Evolutionary conservation across 2,888 invertebrate species (phyloP).

Genomic region (Antitype chi): DNA sequence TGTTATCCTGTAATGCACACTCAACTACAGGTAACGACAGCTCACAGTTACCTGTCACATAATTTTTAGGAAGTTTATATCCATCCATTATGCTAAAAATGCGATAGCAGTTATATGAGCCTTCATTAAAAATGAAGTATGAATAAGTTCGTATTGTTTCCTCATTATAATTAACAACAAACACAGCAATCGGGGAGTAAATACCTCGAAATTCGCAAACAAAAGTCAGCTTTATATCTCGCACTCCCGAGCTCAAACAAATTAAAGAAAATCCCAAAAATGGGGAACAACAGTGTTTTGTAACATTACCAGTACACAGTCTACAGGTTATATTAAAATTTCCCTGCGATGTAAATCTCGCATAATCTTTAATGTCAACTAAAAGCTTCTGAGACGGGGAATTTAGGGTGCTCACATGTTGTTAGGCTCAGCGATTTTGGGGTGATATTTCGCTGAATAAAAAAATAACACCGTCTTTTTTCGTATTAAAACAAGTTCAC

Average conservation of each 20-base stretch:
- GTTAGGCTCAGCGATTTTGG: conserved; percentile 56
- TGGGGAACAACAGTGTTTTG: conserved; percentile 45
- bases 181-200: conserved; percentile 43
- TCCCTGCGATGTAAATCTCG: conserved; percentile 69
- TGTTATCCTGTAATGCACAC: no score
- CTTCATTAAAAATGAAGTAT: background rate
- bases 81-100: background rate
- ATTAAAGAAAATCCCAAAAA: conserved; percentile 70
- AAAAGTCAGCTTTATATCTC: conserved; percentile 53
- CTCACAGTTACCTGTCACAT: background rate
- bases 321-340: conserved; percentile 72
- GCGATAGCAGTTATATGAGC: background rate
- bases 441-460: background rate
- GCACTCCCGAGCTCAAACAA: conserved; percentile 69
- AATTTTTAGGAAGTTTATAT: background rate
- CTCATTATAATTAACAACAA: conserved; percentile 47
- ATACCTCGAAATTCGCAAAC: conserved; percentile 56
- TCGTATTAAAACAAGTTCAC: background rate
- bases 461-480: background rate
- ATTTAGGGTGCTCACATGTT: conserved; percentile 34
- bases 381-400: conserved; percentile 63
- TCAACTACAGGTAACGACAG: no score
- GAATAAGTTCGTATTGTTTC: background rate
- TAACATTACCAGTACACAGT: conserved; percentile 40
- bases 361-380: conserved; percentile 78